Base-by-base conservation (phyloP, 1,140 invertebrate genomes). In the Lineus longissimus region DNA sequence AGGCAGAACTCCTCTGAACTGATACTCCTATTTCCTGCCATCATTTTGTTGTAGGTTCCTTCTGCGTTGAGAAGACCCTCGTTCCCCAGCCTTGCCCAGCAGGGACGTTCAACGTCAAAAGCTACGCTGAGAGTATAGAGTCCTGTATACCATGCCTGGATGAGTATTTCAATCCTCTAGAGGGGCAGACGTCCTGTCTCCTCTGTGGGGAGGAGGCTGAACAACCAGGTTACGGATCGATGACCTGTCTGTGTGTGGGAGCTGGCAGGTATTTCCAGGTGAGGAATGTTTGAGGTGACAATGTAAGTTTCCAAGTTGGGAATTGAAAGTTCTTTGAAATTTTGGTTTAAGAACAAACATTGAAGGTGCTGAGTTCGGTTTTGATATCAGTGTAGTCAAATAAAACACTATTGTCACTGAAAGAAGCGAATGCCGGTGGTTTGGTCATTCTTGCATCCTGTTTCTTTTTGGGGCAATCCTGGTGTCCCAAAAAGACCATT, bases 181-280 rank as follows among this genome's bases (percentile, higher is more conserved):
- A 64, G n/a, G 77, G 72, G n/a, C 76, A 78, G 62, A 69, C 61
- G 9, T 69, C 67, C 23, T 79, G 77, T 62, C 76, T 71, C 57
- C 43, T 33, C 19, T 79, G 77, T 70, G 77, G 77, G 1, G 69
- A 70, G 23, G 66, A 75, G 47, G 76, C 76, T 2, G 45, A 51
- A 1, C 76, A 78, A 64, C 60, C 71, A 1, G 40, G 41, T 2
- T 59, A 31, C 15, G 77, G 77, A 19, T 67, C 71, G 23, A 47
- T 67, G 15, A 71, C 72, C 15, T 79, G 77, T 69, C n/a, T 51
- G 11, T 79, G 77, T 68, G 67, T 55, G 7, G 76, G 75, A 45
- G 66, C 68, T 55, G 77, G 77, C 0, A 59, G 76, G 45, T 74
- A 78, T 56, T 79, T 78, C 68, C 77, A 79, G 75, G 77, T 77